Evolutionary conservation across 2,888 invertebrate genomes (phyloP).

Genomic region (Diarsia dahlii): DNA sequence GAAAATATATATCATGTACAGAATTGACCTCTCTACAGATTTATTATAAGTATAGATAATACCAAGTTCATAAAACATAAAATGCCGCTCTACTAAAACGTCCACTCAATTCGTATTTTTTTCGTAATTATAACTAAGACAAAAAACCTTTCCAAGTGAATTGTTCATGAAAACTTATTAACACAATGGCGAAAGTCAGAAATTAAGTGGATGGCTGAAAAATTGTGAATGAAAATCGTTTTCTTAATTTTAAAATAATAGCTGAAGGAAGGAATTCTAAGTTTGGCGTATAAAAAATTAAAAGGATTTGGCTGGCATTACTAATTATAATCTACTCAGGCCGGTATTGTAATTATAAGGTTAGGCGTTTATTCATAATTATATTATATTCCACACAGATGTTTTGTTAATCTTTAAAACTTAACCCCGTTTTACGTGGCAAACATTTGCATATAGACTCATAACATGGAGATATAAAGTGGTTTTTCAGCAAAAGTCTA

Average conservation of each 20-base stretch:
- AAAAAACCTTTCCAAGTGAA: constrained; percentile 36
- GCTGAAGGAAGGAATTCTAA: background rate
- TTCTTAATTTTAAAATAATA: constrained; percentile 14
- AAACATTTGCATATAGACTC: background rate
- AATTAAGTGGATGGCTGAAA: constrained; percentile 22
- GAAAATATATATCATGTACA: too few relatives aligned
- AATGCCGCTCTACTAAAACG: background rate
- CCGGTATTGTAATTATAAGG: background rate
- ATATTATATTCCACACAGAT: background rate
- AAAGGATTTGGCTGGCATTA: background rate
- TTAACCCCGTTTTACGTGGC: background rate
- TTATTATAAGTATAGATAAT: background rate
- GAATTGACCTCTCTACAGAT: too few relatives aligned
- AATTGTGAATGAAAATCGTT: constrained; percentile 17
- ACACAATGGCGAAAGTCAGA: constrained; percentile 17
- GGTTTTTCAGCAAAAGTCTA: background rate
- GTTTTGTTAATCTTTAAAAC: background rate
- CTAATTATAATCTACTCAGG: background rate
- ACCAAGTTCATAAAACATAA: constrained; percentile 2
- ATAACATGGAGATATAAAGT: background rate
- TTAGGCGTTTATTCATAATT: background rate
- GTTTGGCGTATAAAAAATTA: background rate
- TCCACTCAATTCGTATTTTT: constrained; percentile 20
- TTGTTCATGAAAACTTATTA: constrained; percentile 49
- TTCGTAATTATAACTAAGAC: constrained; percentile 45